Conservation (phyloP, 2,113 vertebrate genomes). For the Elanus axillaris region DNA sequence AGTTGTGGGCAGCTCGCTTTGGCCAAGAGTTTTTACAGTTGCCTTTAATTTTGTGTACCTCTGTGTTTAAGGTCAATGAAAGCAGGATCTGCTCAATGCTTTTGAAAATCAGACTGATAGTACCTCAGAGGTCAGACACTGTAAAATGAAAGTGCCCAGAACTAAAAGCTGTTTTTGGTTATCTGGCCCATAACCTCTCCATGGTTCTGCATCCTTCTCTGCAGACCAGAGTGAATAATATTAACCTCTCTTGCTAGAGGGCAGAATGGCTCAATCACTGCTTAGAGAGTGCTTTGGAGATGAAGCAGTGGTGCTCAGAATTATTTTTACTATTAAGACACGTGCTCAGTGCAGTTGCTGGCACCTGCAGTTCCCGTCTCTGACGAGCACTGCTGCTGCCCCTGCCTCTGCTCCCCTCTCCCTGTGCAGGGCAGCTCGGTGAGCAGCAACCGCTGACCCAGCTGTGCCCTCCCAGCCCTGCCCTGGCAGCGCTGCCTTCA, state of each 20-base stretch:
- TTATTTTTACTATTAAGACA: not conserved
- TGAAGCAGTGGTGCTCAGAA: not conserved
- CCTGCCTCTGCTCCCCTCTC: not conserved
- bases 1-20: fast-evolving
- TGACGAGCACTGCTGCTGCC: not conserved
- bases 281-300: not conserved
- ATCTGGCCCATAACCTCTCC: conserved; percentile 28
- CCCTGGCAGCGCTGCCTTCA: fast-evolving
- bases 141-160: conserved; percentile 26
- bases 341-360: fast-evolving
- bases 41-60: not conserved
- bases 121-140: not conserved
- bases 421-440: not conserved
- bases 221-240: not conserved
- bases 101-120: not conserved
- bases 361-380: not conserved
- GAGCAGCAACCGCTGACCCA: not conserved
- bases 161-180: conserved; percentile 44
- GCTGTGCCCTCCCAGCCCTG: not conserved
- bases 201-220: not conserved
- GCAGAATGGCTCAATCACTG: not conserved
- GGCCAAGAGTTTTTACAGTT: not conserved
- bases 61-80: not conserved
- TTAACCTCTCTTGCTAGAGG: conserved; percentile 24
- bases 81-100: not conserved